Evolutionary conservation across 2,113 vertebrate species (phyloP).

Genomic region (Crotalus helleri): DNA sequence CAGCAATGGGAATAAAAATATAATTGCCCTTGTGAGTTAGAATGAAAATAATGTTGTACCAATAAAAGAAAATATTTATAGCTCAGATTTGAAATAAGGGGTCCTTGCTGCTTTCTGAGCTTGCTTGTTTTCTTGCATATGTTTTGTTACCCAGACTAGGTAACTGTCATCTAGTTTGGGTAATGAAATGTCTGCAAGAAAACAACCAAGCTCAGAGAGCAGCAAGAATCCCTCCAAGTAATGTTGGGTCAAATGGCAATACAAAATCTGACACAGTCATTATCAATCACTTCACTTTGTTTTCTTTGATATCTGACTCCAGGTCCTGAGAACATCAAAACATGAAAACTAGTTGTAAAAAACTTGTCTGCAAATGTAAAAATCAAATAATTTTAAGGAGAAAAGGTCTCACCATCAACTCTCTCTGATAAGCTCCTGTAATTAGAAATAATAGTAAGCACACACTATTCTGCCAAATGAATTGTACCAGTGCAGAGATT

Average conservation of each 20-base stretch:
- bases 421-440: fast-evolving
- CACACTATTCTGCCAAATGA: not conserved
- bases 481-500: not conserved
- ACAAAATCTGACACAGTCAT: not conserved
- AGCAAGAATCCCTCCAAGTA: not conserved
- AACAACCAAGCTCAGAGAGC: not conserved
- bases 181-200: not conserved
- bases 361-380: not conserved
- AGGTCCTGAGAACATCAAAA: not conserved
- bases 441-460: not conserved
- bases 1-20: not conserved
- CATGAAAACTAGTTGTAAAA: not conserved
- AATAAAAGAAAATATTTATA: not conserved
- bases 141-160: not conserved
- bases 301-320: not conserved
- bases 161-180: not conserved
- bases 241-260: not conserved
- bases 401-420: not conserved
- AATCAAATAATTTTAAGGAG: not conserved
- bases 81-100: not conserved
- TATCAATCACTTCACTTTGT: not conserved
- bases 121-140: not conserved
- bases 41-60: not conserved
- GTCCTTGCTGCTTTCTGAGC: not conserved
- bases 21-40: not conserved